A percentile compares a stretch with the other conserved stretches of the same genome.
These are phyloP conservation scores for Megaleporinus macrocephalus DNA, from an alignment of 2,113 vertebrate genomes.

Conservation along the genomic window DNA sequence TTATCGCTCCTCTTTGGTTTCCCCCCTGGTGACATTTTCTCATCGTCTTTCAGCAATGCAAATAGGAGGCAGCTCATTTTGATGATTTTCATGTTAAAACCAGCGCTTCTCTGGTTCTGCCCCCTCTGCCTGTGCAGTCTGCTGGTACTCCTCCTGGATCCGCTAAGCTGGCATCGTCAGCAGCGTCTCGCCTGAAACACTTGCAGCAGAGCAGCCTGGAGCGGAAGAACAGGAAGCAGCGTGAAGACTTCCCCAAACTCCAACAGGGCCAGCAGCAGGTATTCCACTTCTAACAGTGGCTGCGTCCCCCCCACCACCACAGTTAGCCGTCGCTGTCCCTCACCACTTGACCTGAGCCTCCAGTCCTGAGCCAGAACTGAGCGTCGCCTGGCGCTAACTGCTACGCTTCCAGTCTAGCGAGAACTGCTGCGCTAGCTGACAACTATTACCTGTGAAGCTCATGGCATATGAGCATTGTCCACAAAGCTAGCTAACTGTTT, in stretches of 20 bases:
- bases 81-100: neutral
- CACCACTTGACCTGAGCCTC: constrained; percentile 12
- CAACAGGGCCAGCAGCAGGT: constrained; percentile 95
- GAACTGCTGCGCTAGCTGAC: constrained; percentile 23
- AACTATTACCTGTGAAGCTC: neutral
- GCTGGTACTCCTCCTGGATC: constrained; percentile 70
- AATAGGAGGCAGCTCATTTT: neutral
- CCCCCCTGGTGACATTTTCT: neutral
- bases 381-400: neutral
- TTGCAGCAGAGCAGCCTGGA: constrained; percentile 89
- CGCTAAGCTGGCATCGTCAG: constrained; percentile 83
- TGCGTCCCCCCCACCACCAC: neutral
- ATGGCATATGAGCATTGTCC: neutral
- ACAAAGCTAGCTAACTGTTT: neutral
- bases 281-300: constrained; percentile 75
- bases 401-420: neutral
- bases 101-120: constrained; percentile 4
- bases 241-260: constrained; percentile 89
- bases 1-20: neutral
- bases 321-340: neutral
- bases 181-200: constrained; percentile 87
- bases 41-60: neutral
- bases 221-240: constrained; percentile 86
- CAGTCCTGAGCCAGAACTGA: constrained; percentile 21
- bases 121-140: constrained; percentile 32